phyloP scores from a whole-genome alignment of 2,797 vertebrate genomes.

The Oreochromis mossambicus region DNA sequence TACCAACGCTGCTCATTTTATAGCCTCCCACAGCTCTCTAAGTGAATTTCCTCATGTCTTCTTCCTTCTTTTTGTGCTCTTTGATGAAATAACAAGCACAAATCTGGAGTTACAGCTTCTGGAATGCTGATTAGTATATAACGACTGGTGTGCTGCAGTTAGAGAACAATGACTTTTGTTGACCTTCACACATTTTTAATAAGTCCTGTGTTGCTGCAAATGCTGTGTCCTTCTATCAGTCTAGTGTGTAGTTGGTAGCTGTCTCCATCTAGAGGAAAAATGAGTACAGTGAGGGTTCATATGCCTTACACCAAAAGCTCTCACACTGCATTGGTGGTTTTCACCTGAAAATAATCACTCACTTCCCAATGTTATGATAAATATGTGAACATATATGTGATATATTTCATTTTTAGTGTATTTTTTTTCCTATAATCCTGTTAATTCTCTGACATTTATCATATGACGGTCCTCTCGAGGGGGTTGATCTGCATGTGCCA shows the following conservation, averaged over 20 bases:
- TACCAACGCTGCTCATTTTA: background rate
- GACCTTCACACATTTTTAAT: background rate
- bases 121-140: background rate
- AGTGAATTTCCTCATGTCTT: background rate
- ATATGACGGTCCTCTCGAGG: background rate
- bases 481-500: background rate
- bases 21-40: background rate
- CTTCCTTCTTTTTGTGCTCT: background rate
- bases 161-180: background rate
- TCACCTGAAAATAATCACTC: background rate
- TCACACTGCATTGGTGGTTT: background rate
- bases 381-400: background rate
- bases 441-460: background rate
- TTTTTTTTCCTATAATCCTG: background rate
- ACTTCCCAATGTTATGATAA: background rate
- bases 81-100: background rate
- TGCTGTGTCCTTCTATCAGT: background rate
- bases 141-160: background rate
- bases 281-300: background rate
- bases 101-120: background rate
- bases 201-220: background rate
- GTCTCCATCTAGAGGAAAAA: constrained; percentile 58
- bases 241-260: background rate
- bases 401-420: background rate
- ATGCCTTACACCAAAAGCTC: background rate